Evolutionary conservation across 92 coral and sea anemone species (phyloP), one percentile per base, ranked within the genome.

Genomic region (Epizoanthus ramosus): DNA sequence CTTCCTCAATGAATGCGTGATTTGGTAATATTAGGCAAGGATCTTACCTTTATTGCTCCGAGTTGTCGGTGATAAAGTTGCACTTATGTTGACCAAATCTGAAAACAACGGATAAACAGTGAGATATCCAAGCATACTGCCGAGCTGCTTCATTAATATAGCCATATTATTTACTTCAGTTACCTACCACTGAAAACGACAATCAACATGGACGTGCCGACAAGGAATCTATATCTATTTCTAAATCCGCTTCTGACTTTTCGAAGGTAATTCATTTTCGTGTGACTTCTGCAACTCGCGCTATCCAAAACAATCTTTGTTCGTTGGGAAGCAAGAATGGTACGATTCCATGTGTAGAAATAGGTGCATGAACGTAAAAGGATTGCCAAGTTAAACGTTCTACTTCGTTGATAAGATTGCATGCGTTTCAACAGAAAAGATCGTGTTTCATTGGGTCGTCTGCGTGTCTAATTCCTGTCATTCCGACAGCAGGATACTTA

Each of bases 401-500:
- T 43, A 43, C 50, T 59, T 68, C 18, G 59, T 76, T 76, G n/a
- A 60, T 47, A 33, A 39, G 37, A 21, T 76, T 60, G 28, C 63
- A 60, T 76, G 35, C n/a, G 43, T 35, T 59, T 76, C 81, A 76
- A 76, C 69, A 76, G 54, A 76, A 64, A 23, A 24, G 81, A 76
- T 76, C 81, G 70, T 61, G 70, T 76, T 76, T 76, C 81, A 60
- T 24, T 35, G 68, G 19, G 43, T n/a, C 33, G 71, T 59, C 70
- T 76, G 81, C 70, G 43, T 59, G 81, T 35, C 9, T 57, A 76
- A 76, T 76, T 76, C 81, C 69, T 76, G 81, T 76, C 81, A 76
- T 76, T 21, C 81, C 81, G 39, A 4, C 81, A 13, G 23, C 57
- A 18, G 81, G 70, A 74, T 69, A 68, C 24, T n/a, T 23, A 10